Percentiles rank a stretch among this genome's conserved stretches.
phyloP scores from a whole-genome alignment of 2,797 vertebrate genomes.

The Columba guinea region DNA sequence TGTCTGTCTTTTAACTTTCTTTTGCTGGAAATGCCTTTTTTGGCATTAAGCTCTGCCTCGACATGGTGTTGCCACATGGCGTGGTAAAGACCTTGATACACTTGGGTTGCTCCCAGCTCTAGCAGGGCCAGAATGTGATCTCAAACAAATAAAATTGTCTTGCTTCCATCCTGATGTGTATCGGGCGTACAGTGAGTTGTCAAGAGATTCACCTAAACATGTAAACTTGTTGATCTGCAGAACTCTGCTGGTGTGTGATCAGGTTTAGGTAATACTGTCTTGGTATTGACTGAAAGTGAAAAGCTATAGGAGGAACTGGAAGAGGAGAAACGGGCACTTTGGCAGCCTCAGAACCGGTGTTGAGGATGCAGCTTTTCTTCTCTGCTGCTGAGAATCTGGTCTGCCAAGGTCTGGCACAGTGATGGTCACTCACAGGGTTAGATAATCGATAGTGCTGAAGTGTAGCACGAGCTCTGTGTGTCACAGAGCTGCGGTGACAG shows the following conservation, averaged over 20 bases:
- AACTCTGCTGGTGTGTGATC: neutral
- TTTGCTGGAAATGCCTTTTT: neutral
- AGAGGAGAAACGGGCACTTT: neutral
- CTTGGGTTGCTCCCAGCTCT: neutral
- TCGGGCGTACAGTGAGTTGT: neutral
- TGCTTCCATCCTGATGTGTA: neutral
- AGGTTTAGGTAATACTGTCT: neutral
- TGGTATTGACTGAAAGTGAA: neutral
- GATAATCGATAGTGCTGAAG: neutral
- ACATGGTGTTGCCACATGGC: neutral
- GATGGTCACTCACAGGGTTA: neutral
- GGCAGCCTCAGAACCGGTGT: neutral
- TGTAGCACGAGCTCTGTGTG: neutral
- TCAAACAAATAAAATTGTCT: neutral
- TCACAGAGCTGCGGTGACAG: neutral
- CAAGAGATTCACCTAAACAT: neutral
- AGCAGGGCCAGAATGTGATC: neutral
- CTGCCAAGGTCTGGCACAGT: neutral
- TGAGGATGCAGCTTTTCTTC: neutral
- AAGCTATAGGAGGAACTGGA: neutral
- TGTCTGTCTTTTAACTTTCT: neutral
- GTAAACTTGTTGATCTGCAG: neutral
- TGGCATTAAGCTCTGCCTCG: neutral
- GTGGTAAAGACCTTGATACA: neutral
- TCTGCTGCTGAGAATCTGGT: neutral